Evolutionary conservation across 2,113 vertebrate species (phyloP), one percentile per base, ranked within the genome.

Genomic region (Stomatorhinus ivindoensis): DNA sequence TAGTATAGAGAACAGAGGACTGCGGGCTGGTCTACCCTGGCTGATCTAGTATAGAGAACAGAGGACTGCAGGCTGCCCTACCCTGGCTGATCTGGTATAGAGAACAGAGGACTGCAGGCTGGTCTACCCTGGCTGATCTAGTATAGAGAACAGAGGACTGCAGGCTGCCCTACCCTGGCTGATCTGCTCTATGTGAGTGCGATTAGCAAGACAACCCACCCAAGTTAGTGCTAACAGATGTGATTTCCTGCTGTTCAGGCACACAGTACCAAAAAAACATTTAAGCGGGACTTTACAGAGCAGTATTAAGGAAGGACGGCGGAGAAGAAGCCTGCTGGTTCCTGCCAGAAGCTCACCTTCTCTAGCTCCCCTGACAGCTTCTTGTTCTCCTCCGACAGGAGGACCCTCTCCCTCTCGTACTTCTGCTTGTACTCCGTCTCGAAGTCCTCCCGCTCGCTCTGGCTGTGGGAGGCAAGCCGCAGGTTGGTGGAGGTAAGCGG

Each of bases 401-500:
- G 94, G 42, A 95, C 88, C 92, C 96, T 96, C 93, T 99, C 98
- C 86, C 97, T 95, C 94, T 99, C 98, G 61, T 97, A 97, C 88
- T 99, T 98, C 93, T 98, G 97, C 92, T 97, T 99, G 94, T 96
- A 95, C 87, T 98, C 97, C 0, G 93, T 95, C 96, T 98, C 97
- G 94, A 97, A 97, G 93, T 99, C 98, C 89, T 99, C 98, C 31
- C 97, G 96, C 93, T 99, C 98, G 55, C 93, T 97, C 97, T 97
- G 97, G 95, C 98, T 99, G 94, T 82, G 53, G 80, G 92, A 88
- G 88, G 44, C 76, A 86, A 24, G 58, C 83, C 39, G 39, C 73
- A 44, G 15, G 10, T n/a, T 1, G 46, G 27, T 27, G 44, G 42
- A 24, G 73, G 35, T 0, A 42, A 19, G 35, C n/a, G 0, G 61